Evolutionary conservation across 2,797 vertebrate species (phyloP), one percentile per base, ranked within the genome.

Genomic region (Amblyraja radiata): DNA sequence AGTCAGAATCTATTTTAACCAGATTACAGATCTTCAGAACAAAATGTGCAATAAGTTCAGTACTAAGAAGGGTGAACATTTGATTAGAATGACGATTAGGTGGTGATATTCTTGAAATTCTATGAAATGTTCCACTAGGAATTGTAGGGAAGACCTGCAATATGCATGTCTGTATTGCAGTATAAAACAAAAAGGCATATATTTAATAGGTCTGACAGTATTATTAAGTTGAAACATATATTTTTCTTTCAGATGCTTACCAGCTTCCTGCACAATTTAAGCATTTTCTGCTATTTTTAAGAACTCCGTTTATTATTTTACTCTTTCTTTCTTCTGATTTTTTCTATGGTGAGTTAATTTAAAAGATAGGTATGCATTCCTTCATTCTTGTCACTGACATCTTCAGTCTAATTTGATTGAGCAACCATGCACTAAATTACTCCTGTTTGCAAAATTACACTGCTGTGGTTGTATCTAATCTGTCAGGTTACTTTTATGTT

Each of bases 21-120:
- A 88, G n/a, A 88, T 36, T 68, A 32, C 63, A 63, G 84, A 92
- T 92, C 90, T 92, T 92, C 36, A 95, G 94, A 96, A 95, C 95
- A 96, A 95, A 96, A 95, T 95, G 94, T 94, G 94, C 96, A 96
- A 96, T 94, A 96, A 95, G 96, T 96, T 95, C 96, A 96, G 95
- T 95, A 93, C 94, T 96, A 95, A 96, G 96, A 95, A 96, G 97
- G 97, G 96, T 96, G 96, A 96, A 96, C 96, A 97, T 96, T 96
- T 95, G 96, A 96, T 97, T 96, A 94, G 95, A 96, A 95, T 96
- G 96, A 96, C 95, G 95, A 96, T 95, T 95, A 96, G 96, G 96
- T 95, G 94, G 95, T 95, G 95, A 96, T 95, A 96, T 96, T 95
- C 95, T 96, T 95, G 95, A 96, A 46, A 95, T 95, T 96, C 96